phyloP scores from a whole-genome alignment of 2,888 invertebrate genomes.

The Nemurella pictetii region DNA sequence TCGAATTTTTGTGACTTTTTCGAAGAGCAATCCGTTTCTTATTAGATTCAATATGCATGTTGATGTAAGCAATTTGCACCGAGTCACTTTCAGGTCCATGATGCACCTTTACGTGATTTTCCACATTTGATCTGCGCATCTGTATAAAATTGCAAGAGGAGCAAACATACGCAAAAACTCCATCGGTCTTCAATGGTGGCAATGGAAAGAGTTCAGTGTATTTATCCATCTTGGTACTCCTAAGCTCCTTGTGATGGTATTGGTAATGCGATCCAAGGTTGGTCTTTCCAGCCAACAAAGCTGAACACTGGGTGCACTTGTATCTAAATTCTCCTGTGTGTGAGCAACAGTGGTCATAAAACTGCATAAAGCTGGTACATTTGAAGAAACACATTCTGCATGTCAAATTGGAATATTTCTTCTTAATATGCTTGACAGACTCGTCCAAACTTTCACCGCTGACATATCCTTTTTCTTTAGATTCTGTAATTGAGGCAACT shows the following conservation, averaged over 20 bases:
- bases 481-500: slow-evolving; percentile 59
- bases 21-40: background rate
- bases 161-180: slow-evolving; percentile 65
- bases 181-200: slow-evolving; percentile 46
- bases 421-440: slow-evolving; percentile 26
- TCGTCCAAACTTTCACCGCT: background rate
- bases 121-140: slow-evolving; percentile 61
- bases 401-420: slow-evolving; percentile 28
- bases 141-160: slow-evolving; percentile 75
- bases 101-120: slow-evolving; percentile 64
- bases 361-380: slow-evolving; percentile 46
- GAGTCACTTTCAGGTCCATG: slow-evolving; percentile 51
- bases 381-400: slow-evolving; percentile 41
- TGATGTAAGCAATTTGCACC: slow-evolving; percentile 54
- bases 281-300: slow-evolving; percentile 35
- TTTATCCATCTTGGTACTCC: background rate
- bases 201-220: slow-evolving; percentile 45
- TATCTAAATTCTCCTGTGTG: slow-evolving; percentile 81
- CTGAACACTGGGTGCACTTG: slow-evolving; percentile 64
- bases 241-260: slow-evolving; percentile 34
- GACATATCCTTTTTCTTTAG: slow-evolving; percentile 49
- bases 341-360: slow-evolving; percentile 72
- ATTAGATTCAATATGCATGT: slow-evolving; percentile 48
- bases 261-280: slow-evolving; percentile 40
- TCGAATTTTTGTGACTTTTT: background rate